Evolutionary conservation across 1,140 invertebrate genomes (phyloP).

Genomic region (Drosophila obscura): DNA sequence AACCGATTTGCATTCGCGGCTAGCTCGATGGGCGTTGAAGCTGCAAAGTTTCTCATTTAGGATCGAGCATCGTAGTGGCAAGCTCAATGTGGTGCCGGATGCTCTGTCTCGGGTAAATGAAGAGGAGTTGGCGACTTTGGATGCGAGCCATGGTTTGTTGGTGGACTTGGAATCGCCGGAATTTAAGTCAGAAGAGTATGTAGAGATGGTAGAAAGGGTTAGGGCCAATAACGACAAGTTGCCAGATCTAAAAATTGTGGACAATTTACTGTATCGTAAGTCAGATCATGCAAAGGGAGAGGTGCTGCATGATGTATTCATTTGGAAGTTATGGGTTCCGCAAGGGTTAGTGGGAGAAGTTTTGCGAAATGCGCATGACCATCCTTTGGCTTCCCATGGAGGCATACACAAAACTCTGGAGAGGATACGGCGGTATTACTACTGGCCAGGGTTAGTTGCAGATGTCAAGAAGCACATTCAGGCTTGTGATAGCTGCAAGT

Average conservation of each 20-base stretch:
- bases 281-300: not conserved
- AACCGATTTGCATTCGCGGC: not conserved
- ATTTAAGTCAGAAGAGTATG: not conserved
- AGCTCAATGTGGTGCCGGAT: conserved; percentile 1
- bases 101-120: conserved; percentile 5
- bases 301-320: not conserved
- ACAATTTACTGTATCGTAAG: not conserved
- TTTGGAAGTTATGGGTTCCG: conserved; percentile 14
- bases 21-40: conserved; percentile 1
- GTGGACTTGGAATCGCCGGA: not conserved
- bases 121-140: not conserved
- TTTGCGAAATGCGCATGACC: conserved; percentile 4
- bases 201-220: not conserved
- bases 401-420: conserved; percentile 11
- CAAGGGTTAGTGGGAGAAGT: not conserved
- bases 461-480: conserved; percentile 15
- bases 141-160: not conserved
- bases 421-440: conserved; percentile 7
- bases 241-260: not conserved
- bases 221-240: not conserved
- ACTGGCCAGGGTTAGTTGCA: conserved; percentile 18
- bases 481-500: conserved; percentile 15
- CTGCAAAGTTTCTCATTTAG: conserved; percentile 4
- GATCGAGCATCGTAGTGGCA: conserved; percentile 1
- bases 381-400: conserved; percentile 7